Conservation (phyloP, 2,113 vertebrate species). For the Chaetura pelagica region DNA sequence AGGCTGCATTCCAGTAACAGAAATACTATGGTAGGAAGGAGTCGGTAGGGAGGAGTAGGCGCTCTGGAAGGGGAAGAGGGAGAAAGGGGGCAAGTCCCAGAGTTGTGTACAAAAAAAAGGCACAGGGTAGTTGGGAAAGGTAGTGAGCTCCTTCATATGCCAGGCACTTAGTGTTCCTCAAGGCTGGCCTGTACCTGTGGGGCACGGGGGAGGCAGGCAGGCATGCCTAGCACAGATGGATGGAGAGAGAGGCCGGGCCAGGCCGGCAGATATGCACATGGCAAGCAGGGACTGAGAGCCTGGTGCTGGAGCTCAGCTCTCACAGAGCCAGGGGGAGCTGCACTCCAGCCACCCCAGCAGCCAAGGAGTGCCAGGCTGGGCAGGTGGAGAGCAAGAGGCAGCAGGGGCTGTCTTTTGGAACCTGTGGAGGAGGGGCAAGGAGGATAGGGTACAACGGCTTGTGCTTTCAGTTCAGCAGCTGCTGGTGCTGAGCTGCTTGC, state of each 20-base stretch:
- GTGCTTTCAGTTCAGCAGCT: conserved; percentile 71
- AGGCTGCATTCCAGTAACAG: conserved; percentile 74
- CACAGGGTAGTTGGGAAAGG: conserved; percentile 71
- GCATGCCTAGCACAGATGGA: conserved; percentile 40
- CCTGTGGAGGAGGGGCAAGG: not conserved
- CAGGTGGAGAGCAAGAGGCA: not conserved
- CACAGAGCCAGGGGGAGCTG: not conserved
- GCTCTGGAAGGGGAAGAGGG: not conserved
- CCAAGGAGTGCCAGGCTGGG: not conserved
- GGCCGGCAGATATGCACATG: not conserved
- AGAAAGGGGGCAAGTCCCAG: conserved; percentile 28
- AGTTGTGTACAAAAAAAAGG: conserved; percentile 59
- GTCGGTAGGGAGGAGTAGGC: conserved; percentile 44
- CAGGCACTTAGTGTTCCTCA: conserved; percentile 89
- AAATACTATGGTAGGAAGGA: conserved; percentile 69
- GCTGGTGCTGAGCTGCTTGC: not conserved
- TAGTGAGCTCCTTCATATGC: conserved; percentile 92
- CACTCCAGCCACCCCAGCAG: not conserved
- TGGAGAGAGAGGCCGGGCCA: not conserved
- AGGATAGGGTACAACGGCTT: conserved; percentile 67
- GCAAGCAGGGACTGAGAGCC: not conserved
- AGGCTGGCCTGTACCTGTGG: conserved; percentile 5
- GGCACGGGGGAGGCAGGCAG: not conserved
- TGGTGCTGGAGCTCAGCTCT: not conserved
- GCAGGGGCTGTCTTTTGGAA: conserved; percentile 32